Conservation (phyloP, 1,140 invertebrate species). For the Asobara japonica region DNA sequence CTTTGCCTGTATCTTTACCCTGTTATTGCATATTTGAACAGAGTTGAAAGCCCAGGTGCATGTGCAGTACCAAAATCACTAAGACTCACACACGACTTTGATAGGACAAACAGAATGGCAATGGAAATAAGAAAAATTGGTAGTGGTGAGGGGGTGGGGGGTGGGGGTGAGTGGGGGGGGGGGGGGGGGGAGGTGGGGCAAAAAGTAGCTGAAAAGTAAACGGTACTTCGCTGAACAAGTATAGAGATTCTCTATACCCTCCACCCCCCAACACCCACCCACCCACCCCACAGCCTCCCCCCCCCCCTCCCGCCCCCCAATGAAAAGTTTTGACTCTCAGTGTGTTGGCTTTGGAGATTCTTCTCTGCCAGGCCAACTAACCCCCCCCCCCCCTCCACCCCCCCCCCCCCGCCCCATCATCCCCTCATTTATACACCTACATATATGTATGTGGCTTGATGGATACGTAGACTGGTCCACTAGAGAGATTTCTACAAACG, state of each 20-base stretch:
- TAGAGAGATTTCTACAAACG: not conserved
- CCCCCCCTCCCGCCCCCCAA: too few relatives aligned
- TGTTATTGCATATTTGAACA: not conserved
- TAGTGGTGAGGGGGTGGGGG: too few relatives aligned
- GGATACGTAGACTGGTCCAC: not conserved
- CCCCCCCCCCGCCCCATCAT: too few relatives aligned
- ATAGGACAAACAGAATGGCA: not conserved
- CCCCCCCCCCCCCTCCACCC: too few relatives aligned
- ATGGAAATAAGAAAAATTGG: not conserved
- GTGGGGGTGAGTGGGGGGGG: too few relatives aligned
- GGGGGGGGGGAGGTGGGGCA: too few relatives aligned
- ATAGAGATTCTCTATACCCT: conserved; percentile 1
- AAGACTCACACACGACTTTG: conserved; percentile 7
- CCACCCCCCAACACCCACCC: too few relatives aligned
- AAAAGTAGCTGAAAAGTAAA: conserved; percentile 12
- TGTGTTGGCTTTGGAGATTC: conserved; percentile 17
- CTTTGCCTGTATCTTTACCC: not conserved
- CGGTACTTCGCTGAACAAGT: conserved; percentile 5
- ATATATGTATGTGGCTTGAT: not conserved
- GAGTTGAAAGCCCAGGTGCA: conserved; percentile 10
- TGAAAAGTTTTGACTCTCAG: conserved; percentile 11
- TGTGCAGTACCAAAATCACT: conserved; percentile 5
- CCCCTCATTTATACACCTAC: conserved; percentile 1
- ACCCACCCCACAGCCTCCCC: too few relatives aligned
- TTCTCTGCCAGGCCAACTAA: not conserved